Evolutionary conservation across 2,113 vertebrate species (phyloP), one percentile per base, ranked within the genome.

Genomic region (Orcinus orca): DNA sequence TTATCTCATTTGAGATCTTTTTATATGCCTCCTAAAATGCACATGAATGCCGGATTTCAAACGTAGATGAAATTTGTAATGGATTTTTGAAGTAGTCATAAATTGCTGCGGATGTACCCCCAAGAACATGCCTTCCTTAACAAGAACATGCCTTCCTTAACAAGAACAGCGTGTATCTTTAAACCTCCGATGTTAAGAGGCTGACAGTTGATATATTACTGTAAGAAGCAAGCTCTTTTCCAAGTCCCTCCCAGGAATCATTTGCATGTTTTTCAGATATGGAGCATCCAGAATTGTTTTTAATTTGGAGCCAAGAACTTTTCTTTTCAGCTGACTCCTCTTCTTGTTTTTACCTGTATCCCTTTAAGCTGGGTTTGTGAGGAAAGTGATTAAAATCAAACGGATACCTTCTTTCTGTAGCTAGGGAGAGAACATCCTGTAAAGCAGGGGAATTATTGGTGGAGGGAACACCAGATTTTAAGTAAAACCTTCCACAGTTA

Each of bases 271-370:
- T 94, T 97, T 90, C 63, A 97, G 96, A 84, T 97, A 93, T 11
- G 26, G 80, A 93, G 23, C 23, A 6, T 84, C 95, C 58, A 67
- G 65, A 73, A 84, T 92, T 95, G 86, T 94, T 97, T 96, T 97
- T 84, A 95, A 96, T 80, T 96, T 95, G 95, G 92, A 97, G 96
- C 97, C 97, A 98, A 97, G 93, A 97, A 96, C 79, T 95, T 94
- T 95, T 97, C 79, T 95, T 93, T 95, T 97, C 83, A 95, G 85
- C 65, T 88, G 86, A 97, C 85, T 94, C 76, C 13, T 84, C 81
- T 97, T 95, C 97, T 95, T 98, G 97, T 97, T 97, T 96, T 97
- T 90, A 97, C 98, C 96, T 97, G 97, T 85, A 92, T 96, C 89
- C 95, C 97, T 97, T 97, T 97, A 84, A 98, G 96, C 97, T 97